A percentile compares a stretch with the other conserved stretches of the same genome.
These are phyloP conservation scores for Dolichopus griseipennis DNA, from an alignment of 2,888 invertebrate species.

Conservation along the genomic window DNA sequence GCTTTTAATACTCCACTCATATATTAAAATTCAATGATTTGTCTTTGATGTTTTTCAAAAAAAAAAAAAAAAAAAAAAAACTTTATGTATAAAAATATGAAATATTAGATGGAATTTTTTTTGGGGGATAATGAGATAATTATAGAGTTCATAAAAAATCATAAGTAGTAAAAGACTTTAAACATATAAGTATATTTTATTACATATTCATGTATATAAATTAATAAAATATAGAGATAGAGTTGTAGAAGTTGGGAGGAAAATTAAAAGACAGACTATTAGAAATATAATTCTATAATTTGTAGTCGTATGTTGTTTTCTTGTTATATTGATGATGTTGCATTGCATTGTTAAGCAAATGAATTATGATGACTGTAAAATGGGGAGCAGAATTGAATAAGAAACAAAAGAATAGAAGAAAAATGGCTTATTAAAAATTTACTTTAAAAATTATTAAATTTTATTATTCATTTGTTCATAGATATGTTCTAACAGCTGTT, in stretches of 20 bases:
- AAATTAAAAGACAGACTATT: background rate
- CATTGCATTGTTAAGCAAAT: background rate
- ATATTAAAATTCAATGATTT: too few relatives aligned
- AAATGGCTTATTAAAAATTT: too few relatives aligned
- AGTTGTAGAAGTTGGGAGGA: background rate
- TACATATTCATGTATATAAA: background rate
- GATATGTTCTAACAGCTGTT: too few relatives aligned
- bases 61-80: too few relatives aligned
- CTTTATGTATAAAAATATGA: background rate
- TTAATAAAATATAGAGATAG: background rate
- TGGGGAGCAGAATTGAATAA: too few relatives aligned
- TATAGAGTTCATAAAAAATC: constrained; percentile 6
- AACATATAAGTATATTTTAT: background rate
- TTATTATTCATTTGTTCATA: too few relatives aligned
- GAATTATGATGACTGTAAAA: background rate
- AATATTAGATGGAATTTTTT: background rate
- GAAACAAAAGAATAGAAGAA: too few relatives aligned
- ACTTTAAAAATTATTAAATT: too few relatives aligned
- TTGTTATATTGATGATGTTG: background rate
- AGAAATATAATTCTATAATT: background rate
- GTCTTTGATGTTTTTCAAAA: too few relatives aligned
- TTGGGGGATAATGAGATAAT: background rate
- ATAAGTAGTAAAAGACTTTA: background rate
- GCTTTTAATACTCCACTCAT: too few relatives aligned
- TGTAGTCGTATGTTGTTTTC: background rate